Conservation (phyloP, 1,140 invertebrate genomes). For the Babylonia areolata region DNA sequence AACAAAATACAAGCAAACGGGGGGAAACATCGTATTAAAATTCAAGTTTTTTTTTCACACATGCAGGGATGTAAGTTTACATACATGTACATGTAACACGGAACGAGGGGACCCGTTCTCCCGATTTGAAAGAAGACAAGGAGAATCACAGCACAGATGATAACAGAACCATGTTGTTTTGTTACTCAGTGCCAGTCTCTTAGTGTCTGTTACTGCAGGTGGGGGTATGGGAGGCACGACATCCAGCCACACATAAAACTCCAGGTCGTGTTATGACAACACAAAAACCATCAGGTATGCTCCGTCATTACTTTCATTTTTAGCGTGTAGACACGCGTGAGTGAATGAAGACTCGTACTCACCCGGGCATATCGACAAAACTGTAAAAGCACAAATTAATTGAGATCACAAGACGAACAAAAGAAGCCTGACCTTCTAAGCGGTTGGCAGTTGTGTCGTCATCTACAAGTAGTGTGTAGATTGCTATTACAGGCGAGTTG, state of each 20-base stretch:
- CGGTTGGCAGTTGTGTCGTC: background rate
- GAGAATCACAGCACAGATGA: background rate
- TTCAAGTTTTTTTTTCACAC: no score
- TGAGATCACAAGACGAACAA: background rate
- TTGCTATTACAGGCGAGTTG: no score
- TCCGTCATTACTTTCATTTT: background rate
- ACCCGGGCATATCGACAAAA: background rate
- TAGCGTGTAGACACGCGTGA: background rate
- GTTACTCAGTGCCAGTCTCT: background rate
- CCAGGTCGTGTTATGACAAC: no score
- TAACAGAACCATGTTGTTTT: background rate
- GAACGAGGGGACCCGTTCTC: no score
- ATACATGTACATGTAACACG: no score
- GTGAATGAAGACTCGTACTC: background rate
- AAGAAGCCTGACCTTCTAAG: background rate
- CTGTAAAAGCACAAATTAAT: conserved; percentile 20
- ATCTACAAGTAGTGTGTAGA: no score
- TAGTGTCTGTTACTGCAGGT: background rate
- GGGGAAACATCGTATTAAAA: no score
- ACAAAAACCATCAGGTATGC: background rate
- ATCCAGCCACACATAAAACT: background rate
- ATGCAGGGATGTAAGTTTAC: no score
- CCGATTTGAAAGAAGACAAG: no score
- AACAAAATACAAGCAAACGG: no score
- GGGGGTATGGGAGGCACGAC: background rate